Evolutionary conservation across 2,113 vertebrate species (phyloP).

Genomic region (Cacatua alba): DNA sequence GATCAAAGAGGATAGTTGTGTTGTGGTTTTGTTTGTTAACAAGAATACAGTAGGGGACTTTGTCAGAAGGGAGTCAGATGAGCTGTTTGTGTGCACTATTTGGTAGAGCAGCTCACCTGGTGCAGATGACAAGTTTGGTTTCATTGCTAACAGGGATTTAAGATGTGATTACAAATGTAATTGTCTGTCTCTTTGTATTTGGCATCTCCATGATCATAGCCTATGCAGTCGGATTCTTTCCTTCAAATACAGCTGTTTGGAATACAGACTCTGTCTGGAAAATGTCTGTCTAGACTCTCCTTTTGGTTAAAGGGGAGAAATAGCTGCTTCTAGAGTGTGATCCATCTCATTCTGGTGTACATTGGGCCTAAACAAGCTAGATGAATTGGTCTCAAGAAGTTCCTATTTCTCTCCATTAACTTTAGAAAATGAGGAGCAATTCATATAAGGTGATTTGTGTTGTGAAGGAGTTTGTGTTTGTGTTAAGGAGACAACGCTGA

Average conservation of each 20-base stretch:
- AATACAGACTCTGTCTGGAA: background rate
- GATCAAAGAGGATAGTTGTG: background rate
- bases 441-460: background rate
- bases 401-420: background rate
- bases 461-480: background rate
- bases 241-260: background rate
- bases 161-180: background rate
- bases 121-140: background rate
- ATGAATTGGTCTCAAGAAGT: background rate
- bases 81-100: background rate
- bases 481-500: background rate
- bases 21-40: background rate
- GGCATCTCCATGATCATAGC: background rate
- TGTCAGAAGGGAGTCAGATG: background rate
- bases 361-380: background rate
- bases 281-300: background rate
- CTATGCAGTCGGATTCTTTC: background rate
- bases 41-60: background rate
- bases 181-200: background rate
- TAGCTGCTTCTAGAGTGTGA: background rate
- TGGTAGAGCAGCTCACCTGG: background rate
- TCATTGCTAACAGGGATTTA: background rate
- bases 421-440: background rate
- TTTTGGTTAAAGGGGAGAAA: background rate
- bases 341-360: background rate